Conservation (phyloP, 2,888 invertebrate species). For the Homarus gammarus region DNA sequence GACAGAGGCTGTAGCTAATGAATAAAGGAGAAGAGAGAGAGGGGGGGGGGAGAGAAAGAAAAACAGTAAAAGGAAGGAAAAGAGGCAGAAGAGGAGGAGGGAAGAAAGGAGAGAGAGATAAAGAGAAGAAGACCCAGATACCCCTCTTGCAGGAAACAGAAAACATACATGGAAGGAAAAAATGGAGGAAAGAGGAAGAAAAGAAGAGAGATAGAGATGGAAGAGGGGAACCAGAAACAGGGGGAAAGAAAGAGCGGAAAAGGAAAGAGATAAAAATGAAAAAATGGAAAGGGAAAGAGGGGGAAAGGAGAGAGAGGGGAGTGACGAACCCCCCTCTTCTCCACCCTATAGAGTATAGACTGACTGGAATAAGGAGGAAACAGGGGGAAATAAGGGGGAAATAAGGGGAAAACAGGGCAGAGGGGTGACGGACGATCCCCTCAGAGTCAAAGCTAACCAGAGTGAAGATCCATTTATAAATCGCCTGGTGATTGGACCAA, state of each 20-base stretch:
- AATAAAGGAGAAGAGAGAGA: neutral
- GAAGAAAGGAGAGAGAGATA: neutral
- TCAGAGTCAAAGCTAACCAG: slow-evolving; percentile 34
- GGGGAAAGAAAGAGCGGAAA: neutral
- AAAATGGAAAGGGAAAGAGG: neutral
- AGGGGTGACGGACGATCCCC: slow-evolving; percentile 26
- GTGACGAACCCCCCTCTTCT: no score
- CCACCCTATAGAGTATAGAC: no score
- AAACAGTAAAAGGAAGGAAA: slow-evolving; percentile 2
- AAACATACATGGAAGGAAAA: neutral
- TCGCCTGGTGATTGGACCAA: slow-evolving; percentile 55
- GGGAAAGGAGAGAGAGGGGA: slow-evolving; percentile 27
- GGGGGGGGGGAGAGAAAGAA: slow-evolving; percentile 22
- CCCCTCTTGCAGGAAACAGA: no score
- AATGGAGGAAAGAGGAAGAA: neutral
- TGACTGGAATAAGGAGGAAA: no score
- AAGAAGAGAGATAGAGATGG: neutral
- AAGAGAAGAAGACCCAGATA: neutral
- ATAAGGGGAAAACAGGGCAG: slow-evolving; percentile 21
- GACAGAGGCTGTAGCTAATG: no score
- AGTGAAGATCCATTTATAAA: slow-evolving; percentile 49
- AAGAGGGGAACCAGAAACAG: slow-evolving; percentile 11
- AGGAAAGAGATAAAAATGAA: neutral
- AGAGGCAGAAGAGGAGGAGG: neutral
- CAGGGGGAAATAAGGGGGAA: neutral